These are phyloP conservation scores for Zaprionus bogoriensis DNA, from an alignment of 2,888 invertebrate species.

Conservation along the genomic window DNA sequence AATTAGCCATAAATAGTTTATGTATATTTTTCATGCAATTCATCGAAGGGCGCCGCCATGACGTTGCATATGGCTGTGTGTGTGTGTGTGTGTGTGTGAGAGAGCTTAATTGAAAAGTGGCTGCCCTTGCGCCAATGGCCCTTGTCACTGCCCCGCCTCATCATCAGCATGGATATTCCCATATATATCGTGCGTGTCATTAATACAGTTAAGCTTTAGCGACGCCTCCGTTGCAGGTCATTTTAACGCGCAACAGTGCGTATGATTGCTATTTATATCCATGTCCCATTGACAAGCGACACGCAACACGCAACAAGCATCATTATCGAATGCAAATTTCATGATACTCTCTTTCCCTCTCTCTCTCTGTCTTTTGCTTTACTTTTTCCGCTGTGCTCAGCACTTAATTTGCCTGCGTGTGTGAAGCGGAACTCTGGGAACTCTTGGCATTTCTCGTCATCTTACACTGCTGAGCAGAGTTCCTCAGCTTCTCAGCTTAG, in stretches of 20 bases:
- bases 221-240: conserved; percentile 50
- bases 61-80: too few species aligned
- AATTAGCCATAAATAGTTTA: conserved; percentile 80
- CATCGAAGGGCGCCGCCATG: conserved; percentile 49
- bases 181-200: conserved; percentile 38
- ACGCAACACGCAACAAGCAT: conserved; percentile 41
- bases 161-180: too few species aligned
- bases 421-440: background rate
- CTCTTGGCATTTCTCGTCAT: background rate
- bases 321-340: conserved; percentile 79
- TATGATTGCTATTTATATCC: conserved; percentile 77
- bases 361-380: too few species aligned
- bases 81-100: too few species aligned
- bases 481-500: too few species aligned
- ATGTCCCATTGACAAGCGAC: background rate
- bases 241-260: conserved; percentile 71
- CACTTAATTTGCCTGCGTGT: conserved; percentile 17
- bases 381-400: conserved; percentile 10
- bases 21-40: conserved; percentile 71
- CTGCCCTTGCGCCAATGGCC: conserved; percentile 1
- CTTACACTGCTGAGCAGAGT: too few species aligned
- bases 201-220: conserved; percentile 64
- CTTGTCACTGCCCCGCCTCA: too few species aligned
- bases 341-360: conserved; percentile 18
- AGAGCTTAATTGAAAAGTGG: conserved; percentile 55